Evolutionary conservation across 2,113 vertebrate genomes (phyloP).

Genomic region (Eonycteris spelaea): DNA sequence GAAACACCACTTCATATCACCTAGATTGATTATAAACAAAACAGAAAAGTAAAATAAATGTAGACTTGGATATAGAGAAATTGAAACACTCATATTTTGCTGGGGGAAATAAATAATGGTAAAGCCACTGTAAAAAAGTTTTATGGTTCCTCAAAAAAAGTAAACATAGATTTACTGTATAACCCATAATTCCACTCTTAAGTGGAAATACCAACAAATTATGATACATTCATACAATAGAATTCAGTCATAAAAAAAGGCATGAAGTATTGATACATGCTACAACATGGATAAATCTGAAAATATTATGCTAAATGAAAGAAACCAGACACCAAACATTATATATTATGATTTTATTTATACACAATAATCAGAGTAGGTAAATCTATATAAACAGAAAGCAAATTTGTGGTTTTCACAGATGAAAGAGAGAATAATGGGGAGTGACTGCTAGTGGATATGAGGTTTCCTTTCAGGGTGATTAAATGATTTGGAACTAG

Average conservation of each 20-base stretch:
- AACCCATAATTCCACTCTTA: background rate
- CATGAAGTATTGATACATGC: background rate
- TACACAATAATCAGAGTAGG: background rate
- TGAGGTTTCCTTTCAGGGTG: background rate
- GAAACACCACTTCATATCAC: background rate
- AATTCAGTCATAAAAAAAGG: background rate
- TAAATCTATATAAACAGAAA: background rate
- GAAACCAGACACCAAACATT: background rate
- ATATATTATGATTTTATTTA: background rate
- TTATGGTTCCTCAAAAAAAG: background rate
- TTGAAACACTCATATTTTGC: background rate
- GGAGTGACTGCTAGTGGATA: background rate
- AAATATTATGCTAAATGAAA: background rate
- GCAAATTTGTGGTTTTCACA: background rate
- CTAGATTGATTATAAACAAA: background rate
- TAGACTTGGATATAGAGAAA: background rate
- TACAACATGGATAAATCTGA: background rate
- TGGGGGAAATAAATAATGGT: background rate
- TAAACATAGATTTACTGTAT: background rate
- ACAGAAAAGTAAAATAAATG: background rate
- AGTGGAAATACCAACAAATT: background rate
- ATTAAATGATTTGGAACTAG: background rate
- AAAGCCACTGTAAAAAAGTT: background rate
- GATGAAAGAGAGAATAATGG: background rate
- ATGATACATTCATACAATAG: no score